Conservation (phyloP, 2,888 invertebrate species). For the Lasioglossum leucozonium region DNA sequence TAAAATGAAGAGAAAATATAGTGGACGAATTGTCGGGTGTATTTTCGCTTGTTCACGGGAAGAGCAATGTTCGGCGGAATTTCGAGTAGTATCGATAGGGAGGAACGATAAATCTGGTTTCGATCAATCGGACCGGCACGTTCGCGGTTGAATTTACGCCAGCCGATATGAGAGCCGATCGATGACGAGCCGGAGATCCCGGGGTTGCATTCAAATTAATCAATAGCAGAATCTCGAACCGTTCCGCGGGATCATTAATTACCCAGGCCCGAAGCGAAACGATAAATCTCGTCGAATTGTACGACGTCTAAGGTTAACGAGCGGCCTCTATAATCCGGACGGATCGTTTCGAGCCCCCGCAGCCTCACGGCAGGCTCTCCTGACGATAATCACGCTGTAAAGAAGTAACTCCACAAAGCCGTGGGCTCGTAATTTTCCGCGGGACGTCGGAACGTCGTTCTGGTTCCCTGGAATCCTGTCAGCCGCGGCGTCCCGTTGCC, state of each 20-base stretch:
- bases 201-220: slow-evolving; percentile 17
- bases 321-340: slow-evolving; percentile 20
- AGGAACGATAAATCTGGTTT: slow-evolving; percentile 1
- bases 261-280: slow-evolving; percentile 1
- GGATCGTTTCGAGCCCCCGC: slow-evolving; percentile 28
- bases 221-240: slow-evolving; percentile 10
- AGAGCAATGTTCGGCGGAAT: background rate
- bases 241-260: slow-evolving; percentile 6
- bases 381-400: slow-evolving; percentile 16
- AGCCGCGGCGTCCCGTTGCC: background rate
- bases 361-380: background rate
- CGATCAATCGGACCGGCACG: background rate
- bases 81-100: background rate
- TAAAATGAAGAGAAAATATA: background rate
- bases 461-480: slow-evolving; percentile 14
- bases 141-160: background rate
- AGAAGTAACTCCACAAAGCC: slow-evolving; percentile 37
- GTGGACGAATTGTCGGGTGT: background rate
- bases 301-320: slow-evolving; percentile 25
- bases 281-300: slow-evolving; percentile 14
- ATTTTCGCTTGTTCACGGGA: background rate
- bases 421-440: slow-evolving; percentile 28
- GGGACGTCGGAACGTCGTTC: background rate
- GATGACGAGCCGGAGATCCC: background rate
- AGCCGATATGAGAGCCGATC: background rate